phyloP scores from a whole-genome alignment of 2,113 vertebrate genomes.

The Chaetura pelagica region DNA sequence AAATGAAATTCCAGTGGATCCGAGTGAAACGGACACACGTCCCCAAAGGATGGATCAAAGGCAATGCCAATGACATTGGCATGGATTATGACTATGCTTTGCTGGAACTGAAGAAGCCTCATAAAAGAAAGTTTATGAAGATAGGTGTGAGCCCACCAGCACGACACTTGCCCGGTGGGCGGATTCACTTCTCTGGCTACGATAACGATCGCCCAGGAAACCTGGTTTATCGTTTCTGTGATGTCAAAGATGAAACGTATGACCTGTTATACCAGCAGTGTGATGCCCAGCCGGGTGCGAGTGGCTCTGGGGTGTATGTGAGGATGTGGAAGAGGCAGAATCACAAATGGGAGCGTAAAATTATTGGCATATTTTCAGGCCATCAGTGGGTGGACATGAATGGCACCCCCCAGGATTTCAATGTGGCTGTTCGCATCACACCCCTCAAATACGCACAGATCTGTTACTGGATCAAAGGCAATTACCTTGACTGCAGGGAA shows the following conservation, averaged over 20 bases:
- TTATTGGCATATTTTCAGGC: conserved; percentile 96
- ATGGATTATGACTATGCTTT: conserved; percentile 99
- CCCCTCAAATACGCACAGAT: conserved; percentile 98
- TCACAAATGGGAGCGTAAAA: conserved; percentile 92
- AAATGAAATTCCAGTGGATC: conserved; percentile 98
- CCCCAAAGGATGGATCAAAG: conserved; percentile 98
- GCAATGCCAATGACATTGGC: conserved; percentile 93
- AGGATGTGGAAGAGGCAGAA: conserved; percentile 92
- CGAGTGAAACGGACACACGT: conserved; percentile 94
- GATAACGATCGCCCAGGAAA: conserved; percentile 91
- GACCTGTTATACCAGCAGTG: conserved; percentile 96
- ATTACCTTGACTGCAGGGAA: conserved; percentile 93
- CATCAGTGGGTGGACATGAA: conserved; percentile 97
- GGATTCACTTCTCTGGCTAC: conserved; percentile 96
- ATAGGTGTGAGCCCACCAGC: conserved; percentile 90
- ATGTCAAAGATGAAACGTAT: conserved; percentile 89
- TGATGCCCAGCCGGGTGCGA: conserved; percentile 94
- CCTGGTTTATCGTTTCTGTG: conserved; percentile 95
- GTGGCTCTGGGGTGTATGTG: conserved; percentile 93
- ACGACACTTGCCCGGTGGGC: conserved; percentile 85
- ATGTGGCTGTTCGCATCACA: conserved; percentile 95
- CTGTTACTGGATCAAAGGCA: conserved; percentile 98
- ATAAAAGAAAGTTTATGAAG: conserved; percentile 95
- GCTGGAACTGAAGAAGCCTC: conserved; percentile 93
- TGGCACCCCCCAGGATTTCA: conserved; percentile 91